Evolutionary conservation across 2,113 vertebrate genomes (phyloP), one percentile per base, ranked within the genome.

Genomic region (Cichladusa arquata): DNA sequence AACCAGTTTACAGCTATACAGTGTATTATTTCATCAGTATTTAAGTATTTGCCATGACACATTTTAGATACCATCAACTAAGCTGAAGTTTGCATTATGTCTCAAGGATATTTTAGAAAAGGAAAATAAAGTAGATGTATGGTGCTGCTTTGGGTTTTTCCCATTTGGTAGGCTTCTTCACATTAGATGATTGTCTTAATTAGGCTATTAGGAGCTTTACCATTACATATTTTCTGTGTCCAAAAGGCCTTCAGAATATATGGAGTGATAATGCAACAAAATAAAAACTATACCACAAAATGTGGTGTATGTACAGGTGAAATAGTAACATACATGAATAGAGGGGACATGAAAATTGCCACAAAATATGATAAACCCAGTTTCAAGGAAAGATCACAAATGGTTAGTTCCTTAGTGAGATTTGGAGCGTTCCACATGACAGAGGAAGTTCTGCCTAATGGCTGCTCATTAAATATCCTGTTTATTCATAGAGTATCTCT

Each of bases 301-400:
- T 84, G 78, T 73, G 40, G 40, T 42, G n/a, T 86, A 87, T 61
- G n/a, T 86, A 74, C 44, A 58, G 24, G 60, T 72, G 81, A 96
- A 96, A 92, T 11, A 83, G 34, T 71, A 77, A 74, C 81, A 82
- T 74, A 81, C 38, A 71, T 86, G 34, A 95, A 91, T 73, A 91
- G 65, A 95, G 57, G 23, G 54, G 73, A 88, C 50, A 93, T 85
- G 92, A 94, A 91, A 86, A 86, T 92, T 60, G 28, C 34, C 91
- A 94, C 92, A 95, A 96, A 97, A 93, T 88, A 92, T 64, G 58
- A 96, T 83, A 93, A 96, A 92, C 56, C 42, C 48, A 77, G 24
- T 93, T 96, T 76, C 72, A 96, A 96, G 69, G 60, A 96, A 97
- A 95, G 76, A 60, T 95, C 64, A 88, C 47, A 97, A 96, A 77